Conservation (phyloP, 2,797 vertebrate genomes). For the Lutjanus campechanus region DNA sequence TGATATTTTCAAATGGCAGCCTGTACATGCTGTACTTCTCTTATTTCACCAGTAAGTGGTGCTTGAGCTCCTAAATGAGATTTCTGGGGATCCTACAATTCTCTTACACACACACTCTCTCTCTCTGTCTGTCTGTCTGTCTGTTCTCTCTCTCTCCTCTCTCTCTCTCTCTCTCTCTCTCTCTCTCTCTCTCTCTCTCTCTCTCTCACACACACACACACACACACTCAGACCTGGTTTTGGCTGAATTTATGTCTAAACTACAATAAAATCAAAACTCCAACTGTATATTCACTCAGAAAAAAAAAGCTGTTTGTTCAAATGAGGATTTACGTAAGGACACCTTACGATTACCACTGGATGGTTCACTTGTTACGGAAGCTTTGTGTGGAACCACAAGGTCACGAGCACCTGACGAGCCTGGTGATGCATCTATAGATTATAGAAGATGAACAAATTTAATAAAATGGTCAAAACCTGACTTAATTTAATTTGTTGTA, state of each 20-base stretch:
- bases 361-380: too few relatives aligned
- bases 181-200: background rate
- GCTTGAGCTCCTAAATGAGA: conserved; percentile 69
- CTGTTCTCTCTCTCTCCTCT: conserved; percentile 1
- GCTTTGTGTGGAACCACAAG: too few relatives aligned
- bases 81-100: background rate
- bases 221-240: background rate
- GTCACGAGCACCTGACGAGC: too few relatives aligned
- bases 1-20: conserved; percentile 1
- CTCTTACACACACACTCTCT: background rate
- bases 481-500: too few relatives aligned
- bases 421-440: too few relatives aligned
- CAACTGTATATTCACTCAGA: background rate
- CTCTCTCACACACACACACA: background rate
- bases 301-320: too few relatives aligned
- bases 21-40: conserved; percentile 60
- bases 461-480: too few relatives aligned
- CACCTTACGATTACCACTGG: too few relatives aligned
- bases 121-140: background rate
- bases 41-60: conserved; percentile 76
- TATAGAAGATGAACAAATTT: too few relatives aligned
- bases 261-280: conserved; percentile 1
- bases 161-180: background rate
- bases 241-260: conserved; percentile 5
- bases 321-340: too few relatives aligned